Base-by-base conservation (phyloP, 1,140 invertebrate species). In the Euglossa dilemma region DNA sequence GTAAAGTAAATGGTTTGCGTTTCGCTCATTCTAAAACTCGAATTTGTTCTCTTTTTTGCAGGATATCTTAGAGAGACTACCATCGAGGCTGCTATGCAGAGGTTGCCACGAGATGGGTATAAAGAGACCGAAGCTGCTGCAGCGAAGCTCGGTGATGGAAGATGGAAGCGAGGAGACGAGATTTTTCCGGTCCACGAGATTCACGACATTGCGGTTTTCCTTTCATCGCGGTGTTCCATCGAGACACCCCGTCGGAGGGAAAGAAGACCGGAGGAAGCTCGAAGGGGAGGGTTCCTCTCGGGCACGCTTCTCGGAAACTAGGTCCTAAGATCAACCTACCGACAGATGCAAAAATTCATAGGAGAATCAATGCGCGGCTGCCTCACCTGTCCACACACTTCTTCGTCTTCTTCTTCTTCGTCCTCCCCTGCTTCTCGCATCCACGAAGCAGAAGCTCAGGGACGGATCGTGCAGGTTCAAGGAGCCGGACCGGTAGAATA, bases 291-390 rank as follows among this genome's bases (percentile, higher is more conserved):
- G 67, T 52, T 54, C 57, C 43, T 47, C 36, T n/a, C 23, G 36
- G 85, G 85, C 88, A 91, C 86, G 85, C 87, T 93, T 93, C 91
- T 85, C 18, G 90, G 92, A 92, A 93, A 90, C 72, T 85, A 90
- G 87, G 88, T 86, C 89, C 85, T 71, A 88, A 91, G 86, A 91
- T 91, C 90, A 90, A 92, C 84, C 90, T 83, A 85, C 75, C 78
- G 92, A 90, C 93, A 94, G 93, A 94, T 94, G 93, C 93, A 93
- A 93, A 94, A 94, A 91, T 93, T 90, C 83, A 71, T 88, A 85
- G 81, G 79, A 83, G 89, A 93, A 93, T 93, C 92, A 91, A 92
- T 91, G 86, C 82, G 28, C 28, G 69, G 80, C 73, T 67, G 79
- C 86, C 89, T 89, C 93, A 94, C 93, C 93, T 94, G 93, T 94